phyloP scores from a whole-genome alignment of 2,888 invertebrate genomes.

The Phyllotreta cruciferae region DNA sequence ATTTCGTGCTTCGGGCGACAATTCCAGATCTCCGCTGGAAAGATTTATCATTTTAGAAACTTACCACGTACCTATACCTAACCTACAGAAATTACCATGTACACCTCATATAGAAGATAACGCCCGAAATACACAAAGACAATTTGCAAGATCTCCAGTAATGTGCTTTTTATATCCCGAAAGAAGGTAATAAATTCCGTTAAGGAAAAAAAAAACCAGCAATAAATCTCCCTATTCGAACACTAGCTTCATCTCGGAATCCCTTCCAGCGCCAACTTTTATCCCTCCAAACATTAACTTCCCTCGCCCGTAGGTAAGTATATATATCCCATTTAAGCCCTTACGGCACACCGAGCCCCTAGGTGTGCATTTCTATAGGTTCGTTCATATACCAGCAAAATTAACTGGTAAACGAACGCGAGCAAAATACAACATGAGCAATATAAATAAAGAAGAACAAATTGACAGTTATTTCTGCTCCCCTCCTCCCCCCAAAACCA shows the following conservation, averaged over 20 bases:
- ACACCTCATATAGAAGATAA: too few species aligned
- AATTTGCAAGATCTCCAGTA: slow-evolving; percentile 11
- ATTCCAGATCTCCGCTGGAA: slow-evolving; percentile 46
- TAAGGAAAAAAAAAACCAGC: slow-evolving; percentile 8
- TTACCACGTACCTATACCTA: too few species aligned
- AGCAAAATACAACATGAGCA: slow-evolving; percentile 45
- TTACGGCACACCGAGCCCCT: slow-evolving; percentile 13
- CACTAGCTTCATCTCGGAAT: slow-evolving; percentile 26
- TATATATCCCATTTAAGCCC: slow-evolving; percentile 27
- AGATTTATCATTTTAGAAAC: slow-evolving; percentile 41
- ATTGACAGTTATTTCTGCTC: slow-evolving; percentile 47
- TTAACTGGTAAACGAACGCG: slow-evolving; percentile 51
- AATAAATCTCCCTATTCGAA: slow-evolving; percentile 27
- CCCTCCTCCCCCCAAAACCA: not conserved
- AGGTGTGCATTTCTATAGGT: slow-evolving; percentile 15
- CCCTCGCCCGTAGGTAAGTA: slow-evolving; percentile 2
- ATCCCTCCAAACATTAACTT: slow-evolving; percentile 28
- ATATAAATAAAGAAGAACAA: slow-evolving; percentile 44
- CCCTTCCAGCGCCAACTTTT: slow-evolving; percentile 28
- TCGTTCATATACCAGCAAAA: slow-evolving; percentile 43
- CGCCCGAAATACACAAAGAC: not conserved
- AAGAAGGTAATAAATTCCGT: slow-evolving; percentile 25
- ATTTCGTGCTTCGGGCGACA: slow-evolving; percentile 49
- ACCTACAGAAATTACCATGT: too few species aligned
- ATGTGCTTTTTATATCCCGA: slow-evolving; percentile 14